Percentiles rank a stretch among this genome's conserved stretches.
These are phyloP conservation scores for Chroicocephalus ridibundus DNA, from an alignment of 2,113 vertebrate genomes.

Conservation along the genomic window DNA sequence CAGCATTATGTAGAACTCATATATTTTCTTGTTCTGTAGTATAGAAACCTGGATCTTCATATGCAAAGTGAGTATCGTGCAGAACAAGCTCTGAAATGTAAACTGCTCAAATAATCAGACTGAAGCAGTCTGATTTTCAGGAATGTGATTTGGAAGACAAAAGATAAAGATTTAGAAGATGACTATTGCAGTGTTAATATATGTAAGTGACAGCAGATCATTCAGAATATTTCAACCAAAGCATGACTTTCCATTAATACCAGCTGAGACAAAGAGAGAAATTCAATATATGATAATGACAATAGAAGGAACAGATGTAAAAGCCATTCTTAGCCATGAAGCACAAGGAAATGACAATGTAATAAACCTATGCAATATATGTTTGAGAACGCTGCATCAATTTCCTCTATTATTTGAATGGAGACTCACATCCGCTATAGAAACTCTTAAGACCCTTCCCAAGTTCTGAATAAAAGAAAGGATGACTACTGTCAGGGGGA, in stretches of 20 bases:
- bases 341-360: constrained; percentile 51
- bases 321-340: constrained; percentile 34
- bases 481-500: background rate
- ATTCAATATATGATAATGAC: constrained; percentile 48
- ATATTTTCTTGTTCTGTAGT: background rate
- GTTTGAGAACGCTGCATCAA: background rate
- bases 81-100: constrained; percentile 40
- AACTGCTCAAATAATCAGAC: constrained; percentile 23
- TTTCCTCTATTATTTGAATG: background rate
- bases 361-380: constrained; percentile 27
- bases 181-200: constrained; percentile 14
- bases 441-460: background rate
- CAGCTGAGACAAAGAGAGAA: constrained; percentile 39
- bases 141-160: constrained; percentile 61
- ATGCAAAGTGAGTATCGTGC: background rate
- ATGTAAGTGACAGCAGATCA: constrained; percentile 30
- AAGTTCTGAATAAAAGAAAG: background rate
- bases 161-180: constrained; percentile 43
- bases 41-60: background rate
- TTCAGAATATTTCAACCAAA: constrained; percentile 55
- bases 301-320: constrained; percentile 25
- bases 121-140: constrained; percentile 38
- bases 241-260: constrained; percentile 40
- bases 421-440: background rate
- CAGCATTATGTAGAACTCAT: background rate